Evolutionary conservation across 2,797 vertebrate genomes (phyloP), one percentile per base, ranked within the genome.

Genomic region (Craterocephalus amniculus): DNA sequence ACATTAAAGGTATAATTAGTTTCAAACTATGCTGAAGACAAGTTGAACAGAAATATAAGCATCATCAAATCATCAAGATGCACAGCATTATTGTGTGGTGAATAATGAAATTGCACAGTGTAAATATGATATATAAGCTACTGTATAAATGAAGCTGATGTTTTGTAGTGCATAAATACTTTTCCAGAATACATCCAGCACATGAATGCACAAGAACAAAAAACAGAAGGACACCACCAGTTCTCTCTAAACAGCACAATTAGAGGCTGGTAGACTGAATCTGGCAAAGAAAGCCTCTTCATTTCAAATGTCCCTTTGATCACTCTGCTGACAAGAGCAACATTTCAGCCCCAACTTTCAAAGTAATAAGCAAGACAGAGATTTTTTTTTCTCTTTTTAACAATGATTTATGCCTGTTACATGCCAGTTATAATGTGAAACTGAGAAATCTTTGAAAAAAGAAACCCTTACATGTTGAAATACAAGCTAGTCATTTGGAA

Each of bases 271-370:
- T 45, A 83, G 72, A 85, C 89, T 83, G 67, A 85, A 75, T 81
- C 71, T 69, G 36, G 43, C 67, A 61, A 68, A 78, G 72, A 59
- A 74, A 80, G 67, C 58, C 52, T 70, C 52, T 64, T 83, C 63
- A 27, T 88, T 88, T 87, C 80, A 86, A 84, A 85, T 13, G 40
- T 56, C 71, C 65, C 82, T 91, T 91, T 91, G 81, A 88, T 91
- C 89, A 83, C 79, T 76, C 76, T 43, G 51, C 80, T 77, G 87
- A 89, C 82, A 87, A 88, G 74, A 69, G 74, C 63, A 77, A 73
- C 72, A 69, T 83, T 77, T 59, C 70, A 58, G 79, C 52, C 7
- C 16, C 0, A 24, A 74, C 59, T 74, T 87, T 88, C 73, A 84
- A 81, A 83, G 68, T 58, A 72, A 72, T 71, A 49, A 67, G 70